Conservation (phyloP, 2,888 invertebrate genomes). For the Cetonia aurata region DNA sequence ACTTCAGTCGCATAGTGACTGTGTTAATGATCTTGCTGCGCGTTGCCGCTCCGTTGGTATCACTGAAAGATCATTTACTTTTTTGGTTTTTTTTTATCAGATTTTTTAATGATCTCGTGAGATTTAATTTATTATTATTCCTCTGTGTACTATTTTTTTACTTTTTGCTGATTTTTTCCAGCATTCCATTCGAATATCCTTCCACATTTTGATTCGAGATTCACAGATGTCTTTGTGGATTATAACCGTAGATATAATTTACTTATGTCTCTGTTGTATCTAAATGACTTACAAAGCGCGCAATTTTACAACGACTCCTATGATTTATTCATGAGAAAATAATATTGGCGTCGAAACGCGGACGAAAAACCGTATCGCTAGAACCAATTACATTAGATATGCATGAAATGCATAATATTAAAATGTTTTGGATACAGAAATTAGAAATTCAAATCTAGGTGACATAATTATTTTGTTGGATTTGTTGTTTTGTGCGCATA, state of each 20-base stretch:
- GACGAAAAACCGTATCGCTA: constrained; percentile 24
- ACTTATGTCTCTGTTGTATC: not conserved
- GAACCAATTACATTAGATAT: constrained; percentile 28
- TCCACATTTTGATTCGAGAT: no score
- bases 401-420: constrained; percentile 40
- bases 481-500: constrained; percentile 13
- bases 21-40: no score
- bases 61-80: no score
- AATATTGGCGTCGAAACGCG: constrained; percentile 7
- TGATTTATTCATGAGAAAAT: constrained; percentile 30
- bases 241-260: not conserved
- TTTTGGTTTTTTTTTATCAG: no score
- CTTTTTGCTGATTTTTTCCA: no score
- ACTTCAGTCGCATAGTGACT: no score
- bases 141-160: no score
- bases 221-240: no score
- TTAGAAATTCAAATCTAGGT: constrained; percentile 41
- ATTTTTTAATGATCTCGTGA: no score
- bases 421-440: constrained; percentile 32
- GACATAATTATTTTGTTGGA: constrained; percentile 32
- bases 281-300: not conserved
- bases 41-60: no score
- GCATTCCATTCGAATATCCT: no score
- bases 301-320: not conserved
- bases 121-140: no score